Conservation (phyloP, 2,888 invertebrate genomes). For the Lacanobia oleracea region DNA sequence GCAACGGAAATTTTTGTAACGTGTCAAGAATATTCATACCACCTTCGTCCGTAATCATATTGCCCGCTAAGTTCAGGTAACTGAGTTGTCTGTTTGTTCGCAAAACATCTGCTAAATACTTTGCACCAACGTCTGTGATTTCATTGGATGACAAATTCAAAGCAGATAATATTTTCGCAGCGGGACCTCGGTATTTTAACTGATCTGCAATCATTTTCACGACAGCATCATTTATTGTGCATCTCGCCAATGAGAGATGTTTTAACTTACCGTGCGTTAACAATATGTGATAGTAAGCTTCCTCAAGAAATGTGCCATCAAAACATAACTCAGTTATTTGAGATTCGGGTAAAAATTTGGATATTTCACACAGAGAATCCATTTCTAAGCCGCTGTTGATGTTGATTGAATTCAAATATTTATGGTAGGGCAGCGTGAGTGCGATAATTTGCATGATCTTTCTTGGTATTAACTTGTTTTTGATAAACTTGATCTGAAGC, state of each 20-base stretch:
- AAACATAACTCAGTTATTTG: slow-evolving; percentile 74
- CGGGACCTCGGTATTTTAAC: slow-evolving; percentile 67
- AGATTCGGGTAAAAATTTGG: slow-evolving; percentile 69
- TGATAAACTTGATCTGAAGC: slow-evolving; percentile 72
- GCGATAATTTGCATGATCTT: slow-evolving; percentile 71
- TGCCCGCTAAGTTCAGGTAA: slow-evolving; percentile 79
- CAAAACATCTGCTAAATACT: slow-evolving; percentile 70
- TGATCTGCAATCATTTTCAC: slow-evolving; percentile 70
- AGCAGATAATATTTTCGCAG: slow-evolving; percentile 70
- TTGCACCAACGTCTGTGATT: slow-evolving; percentile 78
- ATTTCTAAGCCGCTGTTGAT: slow-evolving; percentile 72
- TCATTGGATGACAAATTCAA: slow-evolving; percentile 78
- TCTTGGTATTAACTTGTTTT: slow-evolving; percentile 71
- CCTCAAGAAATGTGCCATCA: too few relatives aligned
- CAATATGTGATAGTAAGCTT: slow-evolving; percentile 75
- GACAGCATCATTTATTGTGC: slow-evolving; percentile 73
- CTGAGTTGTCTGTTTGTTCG: slow-evolving; percentile 74
- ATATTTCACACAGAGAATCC: slow-evolving; percentile 72
- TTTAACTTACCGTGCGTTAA: slow-evolving; percentile 68
- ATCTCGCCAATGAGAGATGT: slow-evolving; percentile 77
- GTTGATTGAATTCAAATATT: slow-evolving; percentile 63
- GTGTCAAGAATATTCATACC: slow-evolving; percentile 66
- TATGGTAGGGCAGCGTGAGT: slow-evolving; percentile 72
- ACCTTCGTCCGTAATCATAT: slow-evolving; percentile 77
- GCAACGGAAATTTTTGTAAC: slow-evolving; percentile 58